Conservation (phyloP, 2,888 invertebrate species). For the Drosophila tanythrix region DNA sequence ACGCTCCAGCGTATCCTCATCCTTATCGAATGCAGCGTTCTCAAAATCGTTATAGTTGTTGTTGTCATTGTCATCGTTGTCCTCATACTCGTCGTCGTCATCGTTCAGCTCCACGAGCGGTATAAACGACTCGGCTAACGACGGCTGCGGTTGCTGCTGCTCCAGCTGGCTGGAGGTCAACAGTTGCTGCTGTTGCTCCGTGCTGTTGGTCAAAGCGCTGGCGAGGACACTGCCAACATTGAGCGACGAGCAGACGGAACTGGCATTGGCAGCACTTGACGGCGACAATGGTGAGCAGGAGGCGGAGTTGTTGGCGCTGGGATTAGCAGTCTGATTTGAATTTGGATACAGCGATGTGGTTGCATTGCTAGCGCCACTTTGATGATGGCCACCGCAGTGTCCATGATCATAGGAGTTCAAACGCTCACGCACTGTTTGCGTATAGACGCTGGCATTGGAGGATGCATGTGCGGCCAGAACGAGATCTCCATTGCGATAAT, state of each 20-base stretch:
- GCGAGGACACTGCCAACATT: slow-evolving; percentile 36
- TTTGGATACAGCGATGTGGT: not conserved
- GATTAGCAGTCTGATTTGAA: slow-evolving; percentile 14
- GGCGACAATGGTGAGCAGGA: not conserved
- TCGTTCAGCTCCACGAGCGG: slow-evolving; percentile 77
- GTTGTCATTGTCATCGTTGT: not conserved
- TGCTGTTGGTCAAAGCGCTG: slow-evolving; percentile 32
- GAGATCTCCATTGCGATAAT: slow-evolving; percentile 92
- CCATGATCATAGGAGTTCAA: slow-evolving; percentile 90
- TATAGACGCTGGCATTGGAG: slow-evolving; percentile 91
- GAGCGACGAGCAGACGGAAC: not conserved
- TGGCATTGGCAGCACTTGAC: not conserved
- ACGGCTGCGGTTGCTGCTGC: slow-evolving; percentile 8
- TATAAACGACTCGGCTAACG: slow-evolving; percentile 40
- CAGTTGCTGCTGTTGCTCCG: slow-evolving; percentile 11
- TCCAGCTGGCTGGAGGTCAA: slow-evolving; percentile 1
- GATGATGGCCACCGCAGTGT: slow-evolving; percentile 77
- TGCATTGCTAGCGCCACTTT: not conserved
- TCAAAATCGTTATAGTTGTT: slow-evolving; percentile 11
- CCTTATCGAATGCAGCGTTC: slow-evolving; percentile 47
- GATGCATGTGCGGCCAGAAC: slow-evolving; percentile 90
- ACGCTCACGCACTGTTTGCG: slow-evolving; percentile 92
- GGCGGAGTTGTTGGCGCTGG: not conserved
- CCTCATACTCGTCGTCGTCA: slow-evolving; percentile 64
- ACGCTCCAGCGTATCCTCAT: slow-evolving; percentile 34